Percentiles rank a stretch among this genome's conserved stretches.
These are phyloP conservation scores for Tympanuchus pallidicinctus DNA, from an alignment of 2,113 vertebrate genomes.

Conservation along the genomic window DNA sequence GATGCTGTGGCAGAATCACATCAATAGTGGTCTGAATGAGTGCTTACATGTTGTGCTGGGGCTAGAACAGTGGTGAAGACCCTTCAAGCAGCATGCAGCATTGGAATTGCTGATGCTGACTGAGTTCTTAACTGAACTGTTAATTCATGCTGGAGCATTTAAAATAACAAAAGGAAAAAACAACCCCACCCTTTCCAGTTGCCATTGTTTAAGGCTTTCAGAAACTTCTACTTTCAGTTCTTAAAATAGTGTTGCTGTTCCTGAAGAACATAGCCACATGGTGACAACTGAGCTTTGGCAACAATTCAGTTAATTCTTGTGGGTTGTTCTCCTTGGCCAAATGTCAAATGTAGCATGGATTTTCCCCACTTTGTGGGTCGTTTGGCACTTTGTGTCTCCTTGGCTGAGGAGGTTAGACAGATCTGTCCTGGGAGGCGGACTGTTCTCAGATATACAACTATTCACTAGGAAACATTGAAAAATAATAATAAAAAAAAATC, in stretches of 20 bases:
- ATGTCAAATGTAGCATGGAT: background rate
- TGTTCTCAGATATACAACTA: background rate
- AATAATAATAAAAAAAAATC: background rate
- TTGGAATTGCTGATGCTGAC: background rate
- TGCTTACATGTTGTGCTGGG: background rate
- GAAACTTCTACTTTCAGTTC: background rate
- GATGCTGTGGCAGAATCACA: background rate
- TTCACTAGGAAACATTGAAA: background rate
- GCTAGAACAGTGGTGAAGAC: background rate
- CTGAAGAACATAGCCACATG: background rate
- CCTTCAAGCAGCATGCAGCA: background rate
- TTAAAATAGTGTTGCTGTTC: background rate
- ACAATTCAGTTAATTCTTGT: background rate
- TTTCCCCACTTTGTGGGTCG: background rate
- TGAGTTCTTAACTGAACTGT: background rate
- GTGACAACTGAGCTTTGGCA: background rate
- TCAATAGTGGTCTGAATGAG: background rate
- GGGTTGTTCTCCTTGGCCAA: background rate
- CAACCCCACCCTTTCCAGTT: background rate
- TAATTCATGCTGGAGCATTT: background rate
- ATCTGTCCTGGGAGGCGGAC: background rate
- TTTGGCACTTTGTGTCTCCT: background rate
- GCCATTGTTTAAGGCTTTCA: background rate
- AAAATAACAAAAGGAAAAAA: conserved; percentile 7
- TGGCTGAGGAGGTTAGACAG: background rate